Evolutionary conservation across 2,797 vertebrate species (phyloP), one percentile per base, ranked within the genome.

Genomic region (Micrastur ruficollis): DNA sequence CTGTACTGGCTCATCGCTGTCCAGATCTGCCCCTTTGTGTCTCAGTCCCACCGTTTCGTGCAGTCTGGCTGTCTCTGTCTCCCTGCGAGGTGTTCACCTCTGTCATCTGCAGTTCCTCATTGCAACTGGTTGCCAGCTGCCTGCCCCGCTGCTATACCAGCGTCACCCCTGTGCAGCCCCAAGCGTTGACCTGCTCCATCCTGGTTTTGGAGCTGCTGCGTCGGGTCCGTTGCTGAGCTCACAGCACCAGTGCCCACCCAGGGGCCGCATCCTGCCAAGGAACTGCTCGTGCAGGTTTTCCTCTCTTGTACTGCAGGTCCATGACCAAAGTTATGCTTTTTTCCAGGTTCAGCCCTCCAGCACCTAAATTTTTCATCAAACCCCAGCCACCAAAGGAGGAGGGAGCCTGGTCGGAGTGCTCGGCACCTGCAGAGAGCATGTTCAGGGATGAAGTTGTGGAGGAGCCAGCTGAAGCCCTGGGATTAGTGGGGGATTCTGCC

Each of bases 321-420:
- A 0, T 27, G 5, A 11, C 29, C 40, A n/a, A 3, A 44, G 10
- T 12, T 34, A 7, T 4, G 10, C 50, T 81, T 0, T 95, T 53
- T 93, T 95, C 18, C 80, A 97, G 97, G 20, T 46, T 74, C 21
- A 90, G 46, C 15, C 14, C 73, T 34, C 67, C 23, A 4, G 34
- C 14, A 26, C 46, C 70, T 34, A 32, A 36, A 31, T 65, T 44
- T 29, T 50, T 52, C 52, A 12, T 7, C 53, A 47, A 88, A 26
- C 9, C 6, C 10, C 58, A 29, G 34, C 5, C 59, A 18, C 20
- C 1, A 1, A 26, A 76, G 58, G 68, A 93, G 36, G 19, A 68
- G 8, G 20, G 11, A 86, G 25, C 8, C 15, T 2, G 1, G 3
- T 5, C 0, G 0, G 67, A 68, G 26, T 2, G 0, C 36, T 34